A percentile compares a stretch with the other conserved stretches of the same genome.
phyloP scores from a whole-genome alignment of 2,888 invertebrate genomes.

The Pedicia rivosa region DNA sequence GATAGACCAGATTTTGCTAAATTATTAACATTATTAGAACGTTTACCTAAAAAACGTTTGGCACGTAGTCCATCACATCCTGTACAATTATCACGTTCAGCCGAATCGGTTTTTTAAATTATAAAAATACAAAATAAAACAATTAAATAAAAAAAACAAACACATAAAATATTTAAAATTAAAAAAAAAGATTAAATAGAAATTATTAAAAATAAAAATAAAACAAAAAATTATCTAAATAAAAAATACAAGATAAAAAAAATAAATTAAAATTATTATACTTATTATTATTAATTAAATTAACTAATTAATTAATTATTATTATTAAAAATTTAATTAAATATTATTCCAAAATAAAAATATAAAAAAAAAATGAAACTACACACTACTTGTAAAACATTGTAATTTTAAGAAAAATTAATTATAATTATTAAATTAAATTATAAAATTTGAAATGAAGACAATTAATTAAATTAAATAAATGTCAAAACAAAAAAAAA shows the following conservation, averaged over 20 bases:
- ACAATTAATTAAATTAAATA: not conserved
- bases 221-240: slow-evolving; percentile 9
- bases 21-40: slow-evolving; percentile 70
- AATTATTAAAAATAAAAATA: slow-evolving; percentile 12
- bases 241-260: slow-evolving; percentile 8
- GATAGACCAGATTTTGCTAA: slow-evolving; percentile 85
- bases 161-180: slow-evolving; percentile 10
- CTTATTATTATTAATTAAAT: slow-evolving; percentile 5
- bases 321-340: slow-evolving; percentile 1
- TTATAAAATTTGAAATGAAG: slow-evolving; percentile 3
- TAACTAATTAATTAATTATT: slow-evolving; percentile 4
- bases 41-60: slow-evolving; percentile 86
- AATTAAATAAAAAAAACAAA: not conserved
- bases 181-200: slow-evolving; percentile 8
- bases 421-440: slow-evolving; percentile 6
- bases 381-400: not conserved
- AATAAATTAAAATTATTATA: slow-evolving; percentile 4
- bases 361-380: not conserved
- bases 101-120: slow-evolving; percentile 79
- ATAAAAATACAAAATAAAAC: not conserved
- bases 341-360: not conserved
- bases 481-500: not conserved
- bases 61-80: slow-evolving; percentile 98
- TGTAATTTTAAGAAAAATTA: slow-evolving; percentile 1
- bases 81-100: slow-evolving; percentile 87